phyloP scores from a whole-genome alignment of 2,888 invertebrate species.

The Ormyrus pomaceus region DNA sequence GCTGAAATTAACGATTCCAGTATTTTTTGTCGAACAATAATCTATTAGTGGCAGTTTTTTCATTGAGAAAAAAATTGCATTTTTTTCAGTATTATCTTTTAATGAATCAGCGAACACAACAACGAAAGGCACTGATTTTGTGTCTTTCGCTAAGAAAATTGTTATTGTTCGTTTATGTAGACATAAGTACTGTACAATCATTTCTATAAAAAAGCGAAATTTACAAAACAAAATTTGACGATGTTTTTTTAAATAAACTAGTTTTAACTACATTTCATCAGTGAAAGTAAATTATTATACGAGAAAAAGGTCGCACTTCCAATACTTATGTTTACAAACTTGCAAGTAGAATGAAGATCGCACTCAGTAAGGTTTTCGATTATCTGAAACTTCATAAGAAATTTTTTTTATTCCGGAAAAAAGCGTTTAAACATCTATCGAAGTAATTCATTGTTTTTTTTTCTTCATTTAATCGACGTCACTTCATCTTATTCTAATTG shows the following conservation, averaged over 20 bases:
- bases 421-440: constrained; percentile 5
- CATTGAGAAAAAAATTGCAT: constrained; percentile 23
- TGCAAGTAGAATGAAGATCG: neutral
- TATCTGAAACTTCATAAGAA: constrained; percentile 6
- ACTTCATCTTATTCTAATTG: constrained; percentile 17
- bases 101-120: constrained; percentile 24
- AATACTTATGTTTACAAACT: neutral
- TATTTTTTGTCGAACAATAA: neutral
- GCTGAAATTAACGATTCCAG: constrained; percentile 25
- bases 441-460: constrained; percentile 14
- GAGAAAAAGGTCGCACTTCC: neutral
- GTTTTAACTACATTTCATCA: neutral
- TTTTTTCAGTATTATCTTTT: constrained; percentile 19
- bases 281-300: constrained; percentile 22
- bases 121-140: constrained; percentile 46
- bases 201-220: constrained; percentile 11
- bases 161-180: constrained; percentile 32
- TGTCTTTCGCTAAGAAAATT: constrained; percentile 33
- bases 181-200: constrained; percentile 40
- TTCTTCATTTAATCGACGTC: neutral
- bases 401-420: neutral
- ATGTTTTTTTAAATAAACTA: constrained; percentile 16
- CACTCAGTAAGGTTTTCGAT: neutral
- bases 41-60: constrained; percentile 26
- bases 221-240: constrained; percentile 9